Evolutionary conservation across 2,113 vertebrate genomes (phyloP), one percentile per base, ranked within the genome.

Genomic region (Nibea albiflora): DNA sequence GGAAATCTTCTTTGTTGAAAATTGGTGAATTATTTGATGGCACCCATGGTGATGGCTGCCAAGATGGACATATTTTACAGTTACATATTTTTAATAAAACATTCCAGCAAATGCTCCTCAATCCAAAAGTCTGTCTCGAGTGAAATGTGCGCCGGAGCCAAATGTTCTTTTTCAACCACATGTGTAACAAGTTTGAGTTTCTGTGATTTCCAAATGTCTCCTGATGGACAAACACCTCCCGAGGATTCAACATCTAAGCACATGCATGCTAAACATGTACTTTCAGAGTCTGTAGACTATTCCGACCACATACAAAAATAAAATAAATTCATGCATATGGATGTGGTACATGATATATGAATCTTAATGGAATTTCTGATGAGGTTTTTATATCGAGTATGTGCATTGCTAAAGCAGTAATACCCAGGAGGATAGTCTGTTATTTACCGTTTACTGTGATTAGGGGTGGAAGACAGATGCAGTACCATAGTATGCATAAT

Each of bases 381-480:
- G 16, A 44, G 19, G 4, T 26, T 65, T 31, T 46, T 78, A 71
- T 11, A 31, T 61, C 3, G 15, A 44, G 44, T 60, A 12, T 81
- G 61, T 86, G 20, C 31, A 80, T 76, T 49, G 56, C 7, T 80
- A 65, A 81, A 81, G 26, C 24, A 50, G 4, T 69, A 44, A 73
- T 46, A 57, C 76, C 26, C 71, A 39, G 20, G 42, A 83, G 84
- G 50, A 84, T 11, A 10, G 50, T 49, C 60, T 87, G 58, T 78
- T 83, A 74, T 83, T 81, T 85, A 71, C 31, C 71, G 71, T 77
- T 85, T 73, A 65, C 69, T 64, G 44, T 75, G 72, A 84, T 85
- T 78, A 70, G 67, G 44, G 47, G 19, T 68, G 58, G 15, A 49
- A 68, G 63, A 84, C 52, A 78, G 72, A 86, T 52, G 76, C n/a